phyloP scores from a whole-genome alignment of 1,140 invertebrate species.

The Lysiphlebus fabarum region DNA sequence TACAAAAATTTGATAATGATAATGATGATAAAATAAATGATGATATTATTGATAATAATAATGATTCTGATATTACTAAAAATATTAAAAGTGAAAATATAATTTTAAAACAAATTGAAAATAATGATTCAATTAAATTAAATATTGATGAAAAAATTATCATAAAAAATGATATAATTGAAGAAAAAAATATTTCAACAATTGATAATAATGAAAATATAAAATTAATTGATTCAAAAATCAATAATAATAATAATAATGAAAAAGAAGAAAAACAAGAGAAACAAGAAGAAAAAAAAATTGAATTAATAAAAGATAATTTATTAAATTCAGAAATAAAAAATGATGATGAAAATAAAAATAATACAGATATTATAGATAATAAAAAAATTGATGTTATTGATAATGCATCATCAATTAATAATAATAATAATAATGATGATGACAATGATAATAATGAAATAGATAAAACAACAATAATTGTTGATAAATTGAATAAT shows the following conservation, averaged over 20 bases:
- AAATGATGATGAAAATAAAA: not conserved
- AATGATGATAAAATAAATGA: not conserved
- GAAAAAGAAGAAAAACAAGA: no score
- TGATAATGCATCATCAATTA: conserved; percentile 4
- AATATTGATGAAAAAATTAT: no score
- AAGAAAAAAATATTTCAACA: not conserved
- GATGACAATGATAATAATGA: conserved; percentile 1
- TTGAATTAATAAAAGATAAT: not conserved
- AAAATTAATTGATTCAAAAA: no score
- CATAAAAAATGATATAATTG: no score
- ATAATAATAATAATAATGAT: conserved; percentile 7
- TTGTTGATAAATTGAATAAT: conserved; percentile 20
- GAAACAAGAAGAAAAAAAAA: conserved; percentile 5
- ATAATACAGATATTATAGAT: conserved; percentile 9
- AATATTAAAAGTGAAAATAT: no score
- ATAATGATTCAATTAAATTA: no score
- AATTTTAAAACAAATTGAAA: no score
- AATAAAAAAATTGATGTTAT: conserved; percentile 7
- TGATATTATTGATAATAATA: not conserved
- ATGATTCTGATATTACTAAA: not conserved
- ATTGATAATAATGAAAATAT: not conserved
- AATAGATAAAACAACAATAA: conserved; percentile 3
- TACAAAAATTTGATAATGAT: not conserved
- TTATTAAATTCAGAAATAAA: no score
- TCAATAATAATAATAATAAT: no score